Percentiles rank a stretch among this genome's conserved stretches.
Evolutionary conservation across 2,113 vertebrate genomes (phyloP).

Genomic region (Columbina picui): DNA sequence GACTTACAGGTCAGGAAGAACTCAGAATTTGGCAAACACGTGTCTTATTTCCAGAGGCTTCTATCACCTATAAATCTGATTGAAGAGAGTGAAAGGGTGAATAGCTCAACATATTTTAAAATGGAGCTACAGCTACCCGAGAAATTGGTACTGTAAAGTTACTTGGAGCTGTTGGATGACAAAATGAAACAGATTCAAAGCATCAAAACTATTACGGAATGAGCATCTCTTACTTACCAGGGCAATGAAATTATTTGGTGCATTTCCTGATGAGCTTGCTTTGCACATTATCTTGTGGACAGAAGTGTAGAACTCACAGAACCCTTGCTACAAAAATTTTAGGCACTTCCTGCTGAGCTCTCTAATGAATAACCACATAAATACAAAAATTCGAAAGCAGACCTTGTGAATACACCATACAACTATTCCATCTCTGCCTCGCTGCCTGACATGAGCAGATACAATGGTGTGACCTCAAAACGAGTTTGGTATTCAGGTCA

Average conservation of each 20-base stretch:
- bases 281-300: neutral
- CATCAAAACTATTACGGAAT: neutral
- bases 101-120: neutral
- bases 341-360: neutral
- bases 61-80: neutral
- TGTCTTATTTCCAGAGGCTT: neutral
- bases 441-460: neutral
- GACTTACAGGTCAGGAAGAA: constrained; percentile 51
- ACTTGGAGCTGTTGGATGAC: neutral
- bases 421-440: neutral
- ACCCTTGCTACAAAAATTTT: neutral
- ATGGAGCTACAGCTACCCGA: neutral
- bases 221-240: neutral
- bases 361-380: neutral
- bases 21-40: neutral
- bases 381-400: neutral
- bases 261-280: neutral
- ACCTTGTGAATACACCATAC: neutral
- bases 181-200: neutral
- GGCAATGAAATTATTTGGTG: neutral
- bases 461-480: neutral
- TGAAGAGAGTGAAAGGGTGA: neutral
- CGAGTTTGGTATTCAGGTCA: constrained; percentile 32
- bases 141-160: neutral
- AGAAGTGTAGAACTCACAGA: neutral